A percentile compares a stretch with the other conserved stretches of the same genome.
These are phyloP conservation scores for Dromiciops gliroides DNA, from an alignment of 2,113 vertebrate genomes.

Conservation along the genomic window DNA sequence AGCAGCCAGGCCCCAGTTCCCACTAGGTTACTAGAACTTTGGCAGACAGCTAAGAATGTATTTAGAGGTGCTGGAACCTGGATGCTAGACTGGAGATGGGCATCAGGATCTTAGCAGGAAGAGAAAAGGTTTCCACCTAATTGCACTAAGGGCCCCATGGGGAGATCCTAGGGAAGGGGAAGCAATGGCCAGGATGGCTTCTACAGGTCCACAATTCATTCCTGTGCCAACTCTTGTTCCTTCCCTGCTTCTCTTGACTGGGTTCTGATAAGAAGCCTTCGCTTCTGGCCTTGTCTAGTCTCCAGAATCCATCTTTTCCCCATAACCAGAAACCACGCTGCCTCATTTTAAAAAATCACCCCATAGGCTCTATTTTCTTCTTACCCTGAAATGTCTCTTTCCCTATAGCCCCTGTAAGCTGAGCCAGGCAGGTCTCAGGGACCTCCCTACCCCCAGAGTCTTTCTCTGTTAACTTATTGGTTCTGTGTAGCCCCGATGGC, in stretches of 20 bases:
- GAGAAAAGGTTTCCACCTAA: background rate
- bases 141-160: background rate
- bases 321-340: background rate
- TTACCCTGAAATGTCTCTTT: background rate
- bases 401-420: background rate
- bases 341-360: too few relatives aligned
- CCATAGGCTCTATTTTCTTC: background rate
- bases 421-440: background rate
- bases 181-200: background rate
- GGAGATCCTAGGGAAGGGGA: background rate
- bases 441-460: rapidly evolving
- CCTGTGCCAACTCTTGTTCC: background rate
- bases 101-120: background rate
- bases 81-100: background rate
- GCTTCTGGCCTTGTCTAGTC: background rate
- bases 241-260: background rate
- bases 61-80: rapidly evolving
- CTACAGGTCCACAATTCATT: background rate
- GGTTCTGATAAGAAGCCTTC: too few relatives aligned
- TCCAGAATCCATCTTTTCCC: background rate
- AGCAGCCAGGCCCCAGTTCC: rapidly evolving
- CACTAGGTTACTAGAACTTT: background rate
- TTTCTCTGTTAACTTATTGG: slow-evolving; percentile 58
- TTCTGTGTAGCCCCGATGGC: background rate
- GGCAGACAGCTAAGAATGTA: background rate